Base-by-base conservation (phyloP, 2,888 invertebrate species). In the Sisyra terminalis region DNA sequence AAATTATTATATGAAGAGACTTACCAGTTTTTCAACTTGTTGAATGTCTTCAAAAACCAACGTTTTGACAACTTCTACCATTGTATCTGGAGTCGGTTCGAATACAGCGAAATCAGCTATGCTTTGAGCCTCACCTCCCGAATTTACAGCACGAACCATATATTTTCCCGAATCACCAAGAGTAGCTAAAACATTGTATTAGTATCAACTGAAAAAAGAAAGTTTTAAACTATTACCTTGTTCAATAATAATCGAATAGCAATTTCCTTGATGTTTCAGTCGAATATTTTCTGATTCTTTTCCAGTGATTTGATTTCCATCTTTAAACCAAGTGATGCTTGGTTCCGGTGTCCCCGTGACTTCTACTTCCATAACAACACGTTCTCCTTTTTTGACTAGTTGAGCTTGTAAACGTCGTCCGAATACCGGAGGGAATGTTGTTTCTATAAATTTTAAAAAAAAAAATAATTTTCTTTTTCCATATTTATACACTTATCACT, bases 121-220 rank as follows among this genome's bases (percentile, higher is more conserved):
- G 59, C 82, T 81, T 57, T 78, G 75, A n/a, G 83, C 81, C 61
- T 83, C 82, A n/a, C 84, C 84, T 13, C 78, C 81, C 40, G 75
- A 69, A 56, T 85, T 85, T 1, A 70, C 70, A 8, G 83, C 84
- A 49, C 70, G 68, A 10, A 80, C 80, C 72, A 77, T 80, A 52
- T 79, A 84, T 52, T 81, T 77, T 40, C 86, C 87, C 44, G 75
- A 73, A 59, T 89, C 81, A 47, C 70, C 61, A 18, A 68, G 63
- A 51, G 70, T 67, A 47, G 70, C 77, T 76, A 47, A 24, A 43
- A 39, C 40, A 34, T 8, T 5, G 3, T 39, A 29, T 29, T 18
- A 15, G 7, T 34, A 9, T 6, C 29, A 10, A 13, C 4, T 9
- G 6, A 39, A 24, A 10, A 1, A 24, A 39, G 29, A 5, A 14